phyloP scores from a whole-genome alignment of 2,113 vertebrate species.

The Tympanuchus pallidicinctus region DNA sequence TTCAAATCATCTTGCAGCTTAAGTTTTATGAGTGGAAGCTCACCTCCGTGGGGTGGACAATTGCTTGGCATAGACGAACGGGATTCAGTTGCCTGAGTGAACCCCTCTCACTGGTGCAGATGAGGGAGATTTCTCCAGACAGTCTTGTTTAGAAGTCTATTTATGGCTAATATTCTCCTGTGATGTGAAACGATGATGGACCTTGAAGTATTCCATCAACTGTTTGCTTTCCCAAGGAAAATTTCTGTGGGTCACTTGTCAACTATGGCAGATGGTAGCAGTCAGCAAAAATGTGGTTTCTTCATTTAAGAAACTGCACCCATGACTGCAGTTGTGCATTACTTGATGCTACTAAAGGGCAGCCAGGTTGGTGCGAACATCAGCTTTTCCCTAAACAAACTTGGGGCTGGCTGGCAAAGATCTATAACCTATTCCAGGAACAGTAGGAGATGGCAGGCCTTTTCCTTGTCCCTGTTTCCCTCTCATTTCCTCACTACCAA shows the following conservation, averaged over 20 bases:
- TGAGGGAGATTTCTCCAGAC: neutral
- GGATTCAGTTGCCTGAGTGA: neutral
- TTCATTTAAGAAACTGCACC: neutral
- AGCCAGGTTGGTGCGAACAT: neutral
- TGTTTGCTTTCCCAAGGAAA: neutral
- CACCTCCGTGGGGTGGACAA: neutral
- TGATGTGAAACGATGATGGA: neutral
- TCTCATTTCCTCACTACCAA: neutral
- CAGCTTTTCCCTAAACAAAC: neutral
- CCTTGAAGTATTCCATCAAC: neutral
- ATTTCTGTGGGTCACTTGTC: neutral
- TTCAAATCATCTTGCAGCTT: neutral
- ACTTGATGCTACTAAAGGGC: neutral
- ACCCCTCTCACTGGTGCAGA: neutral
- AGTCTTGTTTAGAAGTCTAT: neutral
- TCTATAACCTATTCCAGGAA: neutral
- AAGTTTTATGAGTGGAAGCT: neutral
- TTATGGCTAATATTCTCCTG: neutral
- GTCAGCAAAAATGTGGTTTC: neutral
- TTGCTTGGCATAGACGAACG: neutral
- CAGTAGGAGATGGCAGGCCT: neutral
- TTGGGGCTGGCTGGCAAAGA: neutral
- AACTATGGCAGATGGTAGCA: neutral
- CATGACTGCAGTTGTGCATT: accelerated
- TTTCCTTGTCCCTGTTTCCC: neutral